A percentile compares a stretch with the other conserved stretches of the same genome.
These are phyloP conservation scores for Aphis gossypii DNA, from an alignment of 1,140 invertebrate species.

Conservation along the genomic window DNA sequence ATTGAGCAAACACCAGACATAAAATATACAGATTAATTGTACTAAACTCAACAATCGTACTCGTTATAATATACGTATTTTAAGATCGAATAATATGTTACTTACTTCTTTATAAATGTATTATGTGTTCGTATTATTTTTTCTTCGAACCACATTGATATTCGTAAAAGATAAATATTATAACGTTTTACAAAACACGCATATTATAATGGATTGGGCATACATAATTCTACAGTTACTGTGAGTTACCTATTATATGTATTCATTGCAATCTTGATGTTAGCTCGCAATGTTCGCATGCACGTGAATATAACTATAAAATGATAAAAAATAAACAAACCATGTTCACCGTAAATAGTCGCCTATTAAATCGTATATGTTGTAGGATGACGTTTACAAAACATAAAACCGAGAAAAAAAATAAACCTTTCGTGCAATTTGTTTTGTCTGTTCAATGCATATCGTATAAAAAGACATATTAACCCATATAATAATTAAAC, in stretches of 20 bases:
- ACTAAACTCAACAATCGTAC: neutral
- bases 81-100: neutral
- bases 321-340: neutral
- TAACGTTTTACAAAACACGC: neutral
- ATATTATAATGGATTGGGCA: neutral
- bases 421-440: neutral
- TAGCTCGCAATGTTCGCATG: neutral
- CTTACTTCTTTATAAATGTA: neutral
- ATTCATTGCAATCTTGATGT: neutral
- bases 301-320: neutral
- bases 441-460: neutral
- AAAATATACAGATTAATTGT: neutral
- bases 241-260: neutral
- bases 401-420: neutral
- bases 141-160: neutral
- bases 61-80: neutral
- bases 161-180: neutral
- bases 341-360: neutral
- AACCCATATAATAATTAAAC: conserved; percentile 29
- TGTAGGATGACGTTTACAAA: conserved; percentile 9
- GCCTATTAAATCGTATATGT: neutral
- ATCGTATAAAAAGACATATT: neutral
- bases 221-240: neutral
- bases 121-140: neutral
- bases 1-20: neutral